These are phyloP conservation scores for Mormoops blainvillei DNA, from an alignment of 2,113 vertebrate species.

Conservation along the genomic window DNA sequence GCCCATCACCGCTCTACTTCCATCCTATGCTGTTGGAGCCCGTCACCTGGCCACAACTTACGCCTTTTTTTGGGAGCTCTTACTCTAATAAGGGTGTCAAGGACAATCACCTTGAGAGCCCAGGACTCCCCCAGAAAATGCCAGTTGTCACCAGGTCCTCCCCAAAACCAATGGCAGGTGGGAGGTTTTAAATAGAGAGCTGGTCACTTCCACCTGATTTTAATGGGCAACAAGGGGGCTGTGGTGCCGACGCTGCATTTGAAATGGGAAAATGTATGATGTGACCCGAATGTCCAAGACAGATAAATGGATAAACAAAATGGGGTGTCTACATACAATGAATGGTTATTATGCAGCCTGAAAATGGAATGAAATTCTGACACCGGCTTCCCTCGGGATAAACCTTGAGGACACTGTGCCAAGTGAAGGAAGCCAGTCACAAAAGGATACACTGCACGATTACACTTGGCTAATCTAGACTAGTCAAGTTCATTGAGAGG, in stretches of 20 bases:
- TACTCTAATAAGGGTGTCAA: neutral
- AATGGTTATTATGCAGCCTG: neutral
- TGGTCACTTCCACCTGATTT: neutral
- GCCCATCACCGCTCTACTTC: neutral
- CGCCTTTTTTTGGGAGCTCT: neutral
- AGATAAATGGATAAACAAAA: neutral
- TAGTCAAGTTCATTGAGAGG: neutral
- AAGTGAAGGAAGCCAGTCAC: neutral
- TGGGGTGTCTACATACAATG: neutral
- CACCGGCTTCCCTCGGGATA: neutral
- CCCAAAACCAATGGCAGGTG: neutral
- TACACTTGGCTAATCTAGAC: neutral
- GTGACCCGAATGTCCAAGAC: neutral
- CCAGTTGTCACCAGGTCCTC: neutral
- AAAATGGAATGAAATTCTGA: neutral
- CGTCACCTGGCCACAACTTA: rapidly evolving
- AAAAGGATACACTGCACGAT: rapidly evolving
- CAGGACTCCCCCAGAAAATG: neutral
- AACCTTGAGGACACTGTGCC: neutral
- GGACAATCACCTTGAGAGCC: no score
- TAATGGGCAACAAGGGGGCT: neutral
- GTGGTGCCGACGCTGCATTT: neutral
- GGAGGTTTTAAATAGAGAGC: neutral
- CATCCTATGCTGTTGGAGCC: rapidly evolving
- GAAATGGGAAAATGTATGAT: neutral